Percentiles rank a stretch among this genome's conserved stretches.
Conservation (phyloP, 1,140 invertebrate species). For the Camponotus vicinus region DNA sequence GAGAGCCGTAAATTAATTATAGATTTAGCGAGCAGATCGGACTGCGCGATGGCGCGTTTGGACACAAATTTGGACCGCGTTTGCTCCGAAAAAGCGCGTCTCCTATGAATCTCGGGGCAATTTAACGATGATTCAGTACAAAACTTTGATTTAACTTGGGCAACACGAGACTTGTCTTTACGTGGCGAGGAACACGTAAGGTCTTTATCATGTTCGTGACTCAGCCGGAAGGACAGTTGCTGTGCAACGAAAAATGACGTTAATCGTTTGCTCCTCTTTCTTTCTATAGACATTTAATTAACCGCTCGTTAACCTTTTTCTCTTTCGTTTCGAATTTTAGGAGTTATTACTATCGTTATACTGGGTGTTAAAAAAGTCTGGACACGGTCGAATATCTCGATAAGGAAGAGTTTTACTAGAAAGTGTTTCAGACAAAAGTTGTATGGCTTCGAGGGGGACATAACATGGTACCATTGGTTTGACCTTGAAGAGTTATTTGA, state of each 20-base stretch:
- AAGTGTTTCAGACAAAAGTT: too few species aligned
- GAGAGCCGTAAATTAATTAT: slow-evolving; percentile 12
- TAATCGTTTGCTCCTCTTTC: neutral
- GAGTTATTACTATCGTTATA: neutral
- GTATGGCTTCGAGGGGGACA: too few species aligned
- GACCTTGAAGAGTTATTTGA: too few species aligned
- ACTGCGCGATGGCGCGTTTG: neutral
- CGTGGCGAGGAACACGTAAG: slow-evolving; percentile 64
- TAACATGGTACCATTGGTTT: too few species aligned
- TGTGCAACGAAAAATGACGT: slow-evolving; percentile 39
- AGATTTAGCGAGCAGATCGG: slow-evolving; percentile 1
- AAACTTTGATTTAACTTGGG: slow-evolving; percentile 10
- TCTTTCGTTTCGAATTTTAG: neutral
- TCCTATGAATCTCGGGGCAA: neutral
- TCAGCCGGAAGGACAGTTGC: slow-evolving; percentile 70
- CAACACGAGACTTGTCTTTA: neutral
- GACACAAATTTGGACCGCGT: too few species aligned
- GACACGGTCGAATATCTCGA: too few species aligned
- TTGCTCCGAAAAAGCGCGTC: too few species aligned
- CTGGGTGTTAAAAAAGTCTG: too few species aligned
- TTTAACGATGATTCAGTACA: neutral
- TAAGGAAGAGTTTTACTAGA: too few species aligned
- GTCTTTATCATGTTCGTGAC: slow-evolving; percentile 65
- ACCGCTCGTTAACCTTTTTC: neutral
- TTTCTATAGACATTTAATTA: neutral